Conservation (phyloP, 2,113 vertebrate species). For the Semicossyphus pulcher region DNA sequence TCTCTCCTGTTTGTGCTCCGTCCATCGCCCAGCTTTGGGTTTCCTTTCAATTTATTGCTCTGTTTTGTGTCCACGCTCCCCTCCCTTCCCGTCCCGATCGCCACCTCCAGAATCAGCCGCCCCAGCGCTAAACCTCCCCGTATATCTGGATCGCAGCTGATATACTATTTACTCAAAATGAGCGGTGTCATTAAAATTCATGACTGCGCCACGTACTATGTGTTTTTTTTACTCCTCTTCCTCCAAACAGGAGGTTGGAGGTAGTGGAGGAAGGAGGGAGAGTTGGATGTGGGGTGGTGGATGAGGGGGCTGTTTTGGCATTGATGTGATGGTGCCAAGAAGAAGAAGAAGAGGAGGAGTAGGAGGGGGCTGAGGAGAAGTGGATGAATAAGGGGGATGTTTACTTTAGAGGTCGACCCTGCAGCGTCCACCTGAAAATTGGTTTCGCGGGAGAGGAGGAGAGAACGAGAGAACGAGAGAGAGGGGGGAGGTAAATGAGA, state of each 20-base stretch:
- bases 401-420: constrained; percentile 80
- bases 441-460: constrained; percentile 63
- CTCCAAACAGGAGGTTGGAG: constrained; percentile 45
- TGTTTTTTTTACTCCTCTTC: constrained; percentile 25
- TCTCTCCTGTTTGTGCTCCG: constrained; percentile 57
- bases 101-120: constrained; percentile 30
- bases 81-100: not conserved
- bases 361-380: constrained; percentile 39
- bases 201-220: constrained; percentile 71
- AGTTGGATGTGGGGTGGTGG: constrained; percentile 27
- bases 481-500: constrained; percentile 24
- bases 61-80: constrained; percentile 38
- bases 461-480: constrained; percentile 12
- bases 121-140: constrained; percentile 14
- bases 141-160: constrained; percentile 62
- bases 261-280: not conserved
- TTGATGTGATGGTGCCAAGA: constrained; percentile 51
- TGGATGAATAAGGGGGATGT: constrained; percentile 62
- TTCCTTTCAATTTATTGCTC: constrained; percentile 64
- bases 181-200: constrained; percentile 81
- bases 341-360: constrained; percentile 22
- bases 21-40: constrained; percentile 65
- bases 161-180: constrained; percentile 67
- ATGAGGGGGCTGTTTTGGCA: constrained; percentile 67
- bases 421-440: constrained; percentile 81